Percentiles rank a stretch among this genome's conserved stretches.
Evolutionary conservation across 1,140 invertebrate genomes (phyloP).

Genomic region (Brachionus rubens): DNA sequence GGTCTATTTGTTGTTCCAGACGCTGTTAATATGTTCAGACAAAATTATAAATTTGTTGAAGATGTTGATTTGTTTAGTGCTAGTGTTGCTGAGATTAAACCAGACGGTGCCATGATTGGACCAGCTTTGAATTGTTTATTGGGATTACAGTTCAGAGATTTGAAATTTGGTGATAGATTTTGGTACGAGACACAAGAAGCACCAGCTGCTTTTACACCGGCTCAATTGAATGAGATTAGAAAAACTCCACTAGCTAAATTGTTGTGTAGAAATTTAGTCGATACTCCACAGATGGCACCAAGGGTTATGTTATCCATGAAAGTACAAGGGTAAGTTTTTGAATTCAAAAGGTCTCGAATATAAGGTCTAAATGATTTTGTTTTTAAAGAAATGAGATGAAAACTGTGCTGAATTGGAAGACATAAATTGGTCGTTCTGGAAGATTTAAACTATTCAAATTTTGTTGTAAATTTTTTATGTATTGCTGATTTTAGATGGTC

Average conservation of each 20-base stretch:
- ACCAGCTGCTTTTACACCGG: slow-evolving; percentile 1
- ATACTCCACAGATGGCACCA: slow-evolving; percentile 11
- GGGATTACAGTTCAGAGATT: slow-evolving; percentile 83
- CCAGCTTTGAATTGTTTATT: slow-evolving; percentile 91
- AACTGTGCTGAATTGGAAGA: slow-evolving; percentile 7
- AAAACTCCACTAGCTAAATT: slow-evolving; percentile 3
- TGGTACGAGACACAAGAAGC: slow-evolving; percentile 76
- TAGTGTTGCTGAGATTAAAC: slow-evolving; percentile 77
- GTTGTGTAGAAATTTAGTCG: slow-evolving; percentile 17
- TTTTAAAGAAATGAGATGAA: slow-evolving; percentile 18
- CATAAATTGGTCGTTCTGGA: slow-evolving; percentile 31
- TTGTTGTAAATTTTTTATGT: no score
- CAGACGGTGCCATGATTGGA: slow-evolving; percentile 80
- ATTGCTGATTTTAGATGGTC: no score
- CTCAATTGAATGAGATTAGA: slow-evolving; percentile 34
- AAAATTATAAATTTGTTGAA: slow-evolving; percentile 46
- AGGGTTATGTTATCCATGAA: slow-evolving; percentile 3
- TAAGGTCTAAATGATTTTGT: background rate
- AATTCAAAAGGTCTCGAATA: background rate
- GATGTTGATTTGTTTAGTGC: slow-evolving; percentile 53
- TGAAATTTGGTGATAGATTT: slow-evolving; percentile 85
- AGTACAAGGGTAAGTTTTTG: slow-evolving; percentile 22
- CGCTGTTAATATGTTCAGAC: slow-evolving; percentile 11
- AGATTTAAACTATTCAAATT: no score
- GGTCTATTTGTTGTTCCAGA: background rate